Conservation (phyloP, 2,113 vertebrate species). For the Saguinus imperator region DNA sequence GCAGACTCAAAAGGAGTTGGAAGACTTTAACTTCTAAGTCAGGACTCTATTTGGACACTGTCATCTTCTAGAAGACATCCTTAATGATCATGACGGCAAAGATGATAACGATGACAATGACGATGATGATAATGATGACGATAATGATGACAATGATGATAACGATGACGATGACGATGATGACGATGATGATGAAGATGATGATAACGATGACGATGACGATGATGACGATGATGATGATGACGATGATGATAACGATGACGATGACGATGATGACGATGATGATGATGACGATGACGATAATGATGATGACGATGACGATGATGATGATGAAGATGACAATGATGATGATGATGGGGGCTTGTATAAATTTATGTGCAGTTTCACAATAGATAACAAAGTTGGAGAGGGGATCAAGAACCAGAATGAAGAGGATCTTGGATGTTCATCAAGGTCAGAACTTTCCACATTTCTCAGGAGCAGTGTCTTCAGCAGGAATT, state of each 20-base stretch:
- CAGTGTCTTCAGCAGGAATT: fast-evolving
- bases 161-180: too few relatives aligned
- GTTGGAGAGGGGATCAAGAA: background rate
- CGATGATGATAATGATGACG: fast-evolving
- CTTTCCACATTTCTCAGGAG: background rate
- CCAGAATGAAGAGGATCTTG: background rate
- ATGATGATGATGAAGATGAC: fast-evolving
- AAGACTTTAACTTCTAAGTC: background rate
- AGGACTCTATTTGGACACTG: background rate
- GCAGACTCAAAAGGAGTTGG: background rate
- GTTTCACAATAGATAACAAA: background rate
- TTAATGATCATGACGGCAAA: fast-evolving
- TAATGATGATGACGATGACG: too few relatives aligned
- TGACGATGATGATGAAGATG: too few relatives aligned
- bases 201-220: too few relatives aligned
- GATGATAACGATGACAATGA: fast-evolving
- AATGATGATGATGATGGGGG: fast-evolving
- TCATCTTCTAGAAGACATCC: background rate
- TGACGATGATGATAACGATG: fast-evolving
- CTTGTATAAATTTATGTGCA: fast-evolving
- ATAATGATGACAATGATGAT: fast-evolving
- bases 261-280: fast-evolving
- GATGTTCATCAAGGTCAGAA: too few relatives aligned
- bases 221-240: fast-evolving
- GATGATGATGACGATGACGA: too few relatives aligned